Evolutionary conservation across 2,113 vertebrate species (phyloP).

Genomic region (Typhlomys cinereus): DNA sequence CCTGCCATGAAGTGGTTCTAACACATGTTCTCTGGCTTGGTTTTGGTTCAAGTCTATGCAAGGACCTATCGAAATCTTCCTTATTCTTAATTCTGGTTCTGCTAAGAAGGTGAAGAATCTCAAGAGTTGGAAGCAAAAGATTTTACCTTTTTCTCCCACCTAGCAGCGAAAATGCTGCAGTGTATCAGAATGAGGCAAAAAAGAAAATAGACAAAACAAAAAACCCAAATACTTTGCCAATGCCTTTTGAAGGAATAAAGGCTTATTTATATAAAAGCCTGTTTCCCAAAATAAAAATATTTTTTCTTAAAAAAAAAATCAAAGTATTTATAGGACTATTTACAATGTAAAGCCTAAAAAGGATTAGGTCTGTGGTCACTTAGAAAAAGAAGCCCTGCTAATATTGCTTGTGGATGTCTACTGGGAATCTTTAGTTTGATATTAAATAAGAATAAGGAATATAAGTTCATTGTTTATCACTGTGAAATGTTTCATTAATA

Average conservation of each 20-base stretch:
- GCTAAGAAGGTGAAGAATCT: constrained; percentile 42
- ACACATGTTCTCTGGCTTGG: constrained; percentile 47
- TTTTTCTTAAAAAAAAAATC: not conserved
- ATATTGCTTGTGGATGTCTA: constrained; percentile 49
- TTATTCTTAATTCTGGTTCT: constrained; percentile 50
- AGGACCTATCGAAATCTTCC: not conserved
- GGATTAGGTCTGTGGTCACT: constrained; percentile 38
- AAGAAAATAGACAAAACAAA: not conserved
- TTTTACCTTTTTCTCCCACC: constrained; percentile 9
- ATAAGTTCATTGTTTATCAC: constrained; percentile 22
- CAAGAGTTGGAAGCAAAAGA: constrained; percentile 49
- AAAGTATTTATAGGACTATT: constrained; percentile 60
- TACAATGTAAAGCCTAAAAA: constrained; percentile 44
- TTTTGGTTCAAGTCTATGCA: constrained; percentile 28
- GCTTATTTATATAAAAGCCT: constrained; percentile 55
- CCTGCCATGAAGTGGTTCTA: constrained; percentile 1
- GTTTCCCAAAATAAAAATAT: not conserved
- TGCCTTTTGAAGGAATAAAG: constrained; percentile 44
- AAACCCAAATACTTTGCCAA: not conserved
- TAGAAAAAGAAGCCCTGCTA: constrained; percentile 46
- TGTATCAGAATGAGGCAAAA: constrained; percentile 28
- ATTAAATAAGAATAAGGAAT: constrained; percentile 53
- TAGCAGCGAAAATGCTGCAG: constrained; percentile 64
- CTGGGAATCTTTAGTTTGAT: constrained; percentile 45
- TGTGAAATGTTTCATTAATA: constrained; percentile 64